phyloP scores from a whole-genome alignment of 2,888 invertebrate species.

The Limulus polyphemus region DNA sequence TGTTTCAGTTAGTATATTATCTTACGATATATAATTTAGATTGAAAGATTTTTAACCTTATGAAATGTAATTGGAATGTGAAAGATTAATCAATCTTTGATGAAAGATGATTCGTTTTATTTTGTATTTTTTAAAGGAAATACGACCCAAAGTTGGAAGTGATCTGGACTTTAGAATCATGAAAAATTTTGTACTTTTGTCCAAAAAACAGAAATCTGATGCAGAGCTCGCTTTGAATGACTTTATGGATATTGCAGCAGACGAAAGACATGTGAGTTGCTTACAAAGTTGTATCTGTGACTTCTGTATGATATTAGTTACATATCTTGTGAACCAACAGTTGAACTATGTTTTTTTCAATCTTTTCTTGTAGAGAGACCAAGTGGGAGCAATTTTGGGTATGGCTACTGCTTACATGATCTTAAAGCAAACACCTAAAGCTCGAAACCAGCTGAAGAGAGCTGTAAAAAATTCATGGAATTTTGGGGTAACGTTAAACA shows the following conservation, averaged over 20 bases:
- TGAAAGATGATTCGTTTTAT: neutral
- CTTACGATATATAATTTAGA: neutral
- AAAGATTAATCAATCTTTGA: neutral
- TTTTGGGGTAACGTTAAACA: conserved; percentile 49
- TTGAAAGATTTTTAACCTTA: neutral
- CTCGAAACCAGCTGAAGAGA: conserved; percentile 81
- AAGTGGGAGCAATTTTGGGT: conserved; percentile 74
- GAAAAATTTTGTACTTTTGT: conserved; percentile 65
- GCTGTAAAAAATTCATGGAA: conserved; percentile 76
- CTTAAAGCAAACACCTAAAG: conserved; percentile 77
- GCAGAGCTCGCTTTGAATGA: conserved; percentile 74
- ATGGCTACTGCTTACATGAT: conserved; percentile 72
- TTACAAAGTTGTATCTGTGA: neutral
- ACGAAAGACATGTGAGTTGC: conserved; percentile 42
- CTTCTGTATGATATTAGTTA: neutral
- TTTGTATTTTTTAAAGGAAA: conserved; percentile 45
- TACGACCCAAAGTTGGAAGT: conserved; percentile 46
- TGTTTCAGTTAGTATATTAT: no score
- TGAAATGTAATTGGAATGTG: no score
- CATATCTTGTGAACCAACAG: conserved; percentile 2
- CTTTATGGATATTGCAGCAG: conserved; percentile 55
- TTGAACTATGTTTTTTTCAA: neutral
- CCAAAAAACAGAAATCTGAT: conserved; percentile 66
- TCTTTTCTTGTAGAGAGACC: conserved; percentile 43
- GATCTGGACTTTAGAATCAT: conserved; percentile 56